A percentile compares a stretch with the other conserved stretches of the same genome.
Evolutionary conservation across 2,797 vertebrate genomes (phyloP).

Genomic region (Chromobotia macracanthus): DNA sequence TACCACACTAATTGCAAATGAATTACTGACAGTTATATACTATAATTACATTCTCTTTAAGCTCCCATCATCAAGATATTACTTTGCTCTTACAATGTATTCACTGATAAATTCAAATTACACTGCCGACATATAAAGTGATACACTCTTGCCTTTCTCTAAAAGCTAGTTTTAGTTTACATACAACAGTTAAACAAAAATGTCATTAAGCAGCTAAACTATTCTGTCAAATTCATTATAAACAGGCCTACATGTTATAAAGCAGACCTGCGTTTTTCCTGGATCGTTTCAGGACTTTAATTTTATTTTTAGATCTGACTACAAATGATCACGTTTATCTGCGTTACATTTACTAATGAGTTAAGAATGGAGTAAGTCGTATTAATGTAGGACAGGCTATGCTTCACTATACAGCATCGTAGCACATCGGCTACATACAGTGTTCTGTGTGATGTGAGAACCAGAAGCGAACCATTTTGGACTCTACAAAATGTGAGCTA

Average conservation of each 20-base stretch:
- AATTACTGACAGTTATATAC: neutral
- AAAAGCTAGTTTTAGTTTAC: neutral
- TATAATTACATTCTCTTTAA: neutral
- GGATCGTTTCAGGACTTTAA: no score
- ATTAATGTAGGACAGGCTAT: neutral
- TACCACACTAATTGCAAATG: neutral
- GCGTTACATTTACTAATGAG: neutral
- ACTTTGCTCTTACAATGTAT: no score
- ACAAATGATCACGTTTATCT: neutral
- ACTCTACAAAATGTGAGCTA: neutral
- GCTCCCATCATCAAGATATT: no score
- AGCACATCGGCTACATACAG: neutral
- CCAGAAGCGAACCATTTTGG: neutral
- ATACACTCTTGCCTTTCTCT: neutral
- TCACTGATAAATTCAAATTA: no score
- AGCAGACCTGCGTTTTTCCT: neutral
- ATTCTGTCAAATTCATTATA: neutral
- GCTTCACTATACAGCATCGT: neutral
- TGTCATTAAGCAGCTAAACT: neutral
- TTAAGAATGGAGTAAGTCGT: neutral
- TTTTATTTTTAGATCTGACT: no score
- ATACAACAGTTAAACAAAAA: neutral
- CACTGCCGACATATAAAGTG: neutral
- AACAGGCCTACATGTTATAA: neutral
- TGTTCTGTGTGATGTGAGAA: neutral